These are phyloP conservation scores for Zeuzera pyrina DNA, from an alignment of 2,888 invertebrate species.

Conservation along the genomic window DNA sequence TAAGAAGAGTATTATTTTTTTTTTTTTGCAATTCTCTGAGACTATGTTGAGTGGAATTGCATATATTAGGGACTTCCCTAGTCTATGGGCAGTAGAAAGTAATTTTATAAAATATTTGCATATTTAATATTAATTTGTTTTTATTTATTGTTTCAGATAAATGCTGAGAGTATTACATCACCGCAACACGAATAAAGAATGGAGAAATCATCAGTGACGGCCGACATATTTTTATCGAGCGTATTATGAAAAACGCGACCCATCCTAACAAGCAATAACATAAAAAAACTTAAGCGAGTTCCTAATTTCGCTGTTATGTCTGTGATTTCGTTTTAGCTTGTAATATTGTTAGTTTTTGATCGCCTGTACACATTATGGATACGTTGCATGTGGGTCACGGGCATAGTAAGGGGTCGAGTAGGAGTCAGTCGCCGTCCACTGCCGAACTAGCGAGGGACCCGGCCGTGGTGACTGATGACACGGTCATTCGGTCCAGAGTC, in stretches of 20 bases:
- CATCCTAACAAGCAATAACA: constrained; percentile 13
- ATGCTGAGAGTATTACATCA: constrained; percentile 16
- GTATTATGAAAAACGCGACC: constrained; percentile 17
- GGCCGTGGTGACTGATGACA: constrained; percentile 53
- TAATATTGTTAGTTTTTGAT: constrained; percentile 15
- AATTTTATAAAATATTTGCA: no score
- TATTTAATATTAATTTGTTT: no score
- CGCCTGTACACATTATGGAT: constrained; percentile 42
- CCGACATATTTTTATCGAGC: constrained; percentile 12
- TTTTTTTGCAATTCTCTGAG: no score
- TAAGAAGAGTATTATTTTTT: no score
- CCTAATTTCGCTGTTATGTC: constrained; percentile 21
- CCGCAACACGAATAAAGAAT: no score
- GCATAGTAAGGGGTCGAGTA: constrained; percentile 74
- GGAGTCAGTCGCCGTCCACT: constrained; percentile 74
- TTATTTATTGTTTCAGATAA: constrained; percentile 29
- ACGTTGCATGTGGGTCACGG: constrained; percentile 58
- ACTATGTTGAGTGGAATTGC: no score
- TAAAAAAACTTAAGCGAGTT: constrained; percentile 9
- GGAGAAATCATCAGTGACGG: constrained; percentile 22
- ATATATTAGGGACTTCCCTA: no score
- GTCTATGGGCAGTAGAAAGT: no score
- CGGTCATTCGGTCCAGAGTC: constrained; percentile 57
- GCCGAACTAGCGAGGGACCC: constrained; percentile 61
- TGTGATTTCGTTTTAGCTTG: constrained; percentile 14